These are phyloP conservation scores for Catocala fraxini DNA, from an alignment of 2,888 invertebrate species.

Conservation along the genomic window DNA sequence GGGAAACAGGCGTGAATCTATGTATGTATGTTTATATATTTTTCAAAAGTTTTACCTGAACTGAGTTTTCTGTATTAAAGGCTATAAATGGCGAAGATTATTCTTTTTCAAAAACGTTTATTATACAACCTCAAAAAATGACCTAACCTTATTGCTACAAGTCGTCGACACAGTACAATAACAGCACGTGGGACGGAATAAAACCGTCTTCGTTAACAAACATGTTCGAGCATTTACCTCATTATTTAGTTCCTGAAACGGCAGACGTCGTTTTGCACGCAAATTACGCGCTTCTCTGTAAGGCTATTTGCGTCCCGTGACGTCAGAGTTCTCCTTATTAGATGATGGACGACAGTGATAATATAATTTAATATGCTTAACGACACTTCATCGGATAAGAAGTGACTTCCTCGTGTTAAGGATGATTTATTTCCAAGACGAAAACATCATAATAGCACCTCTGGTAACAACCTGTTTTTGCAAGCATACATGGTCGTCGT, in stretches of 20 bases:
- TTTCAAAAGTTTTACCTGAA: no score
- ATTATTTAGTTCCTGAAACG: constrained; percentile 63
- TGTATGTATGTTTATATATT: no score
- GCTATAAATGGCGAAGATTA: no score
- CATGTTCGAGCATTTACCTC: constrained; percentile 60
- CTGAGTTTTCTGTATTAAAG: no score
- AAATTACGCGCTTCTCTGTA: constrained; percentile 37
- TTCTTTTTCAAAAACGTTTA: no score
- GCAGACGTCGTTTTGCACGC: constrained; percentile 36
- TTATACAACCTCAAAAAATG: background rate
- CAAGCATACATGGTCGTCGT: no score
- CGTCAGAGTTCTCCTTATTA: constrained; percentile 29
- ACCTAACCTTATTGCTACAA: background rate
- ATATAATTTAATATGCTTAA: constrained; percentile 21
- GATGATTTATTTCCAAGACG: constrained; percentile 16
- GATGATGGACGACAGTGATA: constrained; percentile 5
- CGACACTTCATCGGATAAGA: constrained; percentile 29
- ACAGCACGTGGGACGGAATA: constrained; percentile 16
- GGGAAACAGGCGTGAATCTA: no score
- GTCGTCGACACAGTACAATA: background rate
- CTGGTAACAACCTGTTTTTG: no score
- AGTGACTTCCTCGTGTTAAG: constrained; percentile 27
- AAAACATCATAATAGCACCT: no score
- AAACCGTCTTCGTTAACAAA: constrained; percentile 56
- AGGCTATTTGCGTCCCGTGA: constrained; percentile 58